Conservation (phyloP, 2,797 vertebrate species). For the Podargus strigoides region DNA sequence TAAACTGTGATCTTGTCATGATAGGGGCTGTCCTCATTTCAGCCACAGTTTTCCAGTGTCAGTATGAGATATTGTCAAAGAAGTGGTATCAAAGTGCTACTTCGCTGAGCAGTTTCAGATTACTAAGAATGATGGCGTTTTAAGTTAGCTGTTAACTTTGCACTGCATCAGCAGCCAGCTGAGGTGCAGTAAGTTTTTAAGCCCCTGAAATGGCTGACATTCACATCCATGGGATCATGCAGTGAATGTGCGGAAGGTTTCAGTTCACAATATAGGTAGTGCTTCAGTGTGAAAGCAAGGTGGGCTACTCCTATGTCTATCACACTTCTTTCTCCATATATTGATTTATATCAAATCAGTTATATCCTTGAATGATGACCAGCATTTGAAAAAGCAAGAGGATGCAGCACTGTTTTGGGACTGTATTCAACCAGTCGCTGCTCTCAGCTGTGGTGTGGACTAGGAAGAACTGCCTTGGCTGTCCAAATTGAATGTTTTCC, state of each 20-base stretch:
- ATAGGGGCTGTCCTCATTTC: background rate
- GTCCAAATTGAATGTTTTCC: background rate
- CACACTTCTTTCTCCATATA: background rate
- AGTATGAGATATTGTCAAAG: background rate
- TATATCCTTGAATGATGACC: background rate
- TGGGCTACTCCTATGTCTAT: background rate
- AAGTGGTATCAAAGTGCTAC: background rate
- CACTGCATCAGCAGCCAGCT: background rate
- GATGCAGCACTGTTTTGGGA: background rate
- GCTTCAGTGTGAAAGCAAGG: rapidly evolving
- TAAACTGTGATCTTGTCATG: background rate
- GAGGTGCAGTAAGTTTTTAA: background rate
- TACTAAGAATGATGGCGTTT: background rate
- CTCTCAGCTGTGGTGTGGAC: background rate
- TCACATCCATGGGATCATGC: background rate
- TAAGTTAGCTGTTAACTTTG: background rate
- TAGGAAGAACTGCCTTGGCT: background rate
- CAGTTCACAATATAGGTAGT: rapidly evolving
- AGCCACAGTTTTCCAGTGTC: background rate
- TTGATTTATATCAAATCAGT: background rate
- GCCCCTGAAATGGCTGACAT: background rate
- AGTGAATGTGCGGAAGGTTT: background rate
- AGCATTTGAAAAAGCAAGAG: background rate
- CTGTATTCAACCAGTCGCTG: background rate
- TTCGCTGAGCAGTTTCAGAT: background rate